phyloP scores from a whole-genome alignment of 1,140 invertebrate species.

The Branchinecta lynchi region DNA sequence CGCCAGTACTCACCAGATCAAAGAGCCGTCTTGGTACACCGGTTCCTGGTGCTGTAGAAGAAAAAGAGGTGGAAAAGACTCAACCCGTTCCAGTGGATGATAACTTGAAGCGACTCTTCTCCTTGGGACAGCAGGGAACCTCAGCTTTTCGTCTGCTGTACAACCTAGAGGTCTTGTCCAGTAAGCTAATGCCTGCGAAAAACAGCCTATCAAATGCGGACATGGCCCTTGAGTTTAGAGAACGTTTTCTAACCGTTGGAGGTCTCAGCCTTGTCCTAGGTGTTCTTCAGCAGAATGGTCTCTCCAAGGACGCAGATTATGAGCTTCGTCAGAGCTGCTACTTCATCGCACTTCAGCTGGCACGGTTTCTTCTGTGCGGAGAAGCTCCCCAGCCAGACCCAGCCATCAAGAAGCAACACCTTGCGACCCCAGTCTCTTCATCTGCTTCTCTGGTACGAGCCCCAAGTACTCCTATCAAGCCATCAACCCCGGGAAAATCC shows the following conservation, averaged over 20 bases:
- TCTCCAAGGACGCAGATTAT: conserved; percentile 36
- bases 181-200: conserved; percentile 36
- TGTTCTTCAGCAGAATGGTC: conserved; percentile 35
- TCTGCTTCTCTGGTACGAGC: conserved; percentile 11
- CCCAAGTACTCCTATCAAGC: conserved; percentile 15
- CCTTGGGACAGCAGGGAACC: conserved; percentile 31
- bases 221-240: conserved; percentile 33
- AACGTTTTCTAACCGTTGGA: conserved; percentile 34
- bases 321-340: conserved; percentile 37
- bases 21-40: background rate
- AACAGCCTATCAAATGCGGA: conserved; percentile 29
- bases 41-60: conserved; percentile 28
- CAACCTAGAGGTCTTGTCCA: conserved; percentile 38
- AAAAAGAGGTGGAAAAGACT: conserved; percentile 24
- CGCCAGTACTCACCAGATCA: background rate
- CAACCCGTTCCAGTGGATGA: conserved; percentile 27
- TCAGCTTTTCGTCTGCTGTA: conserved; percentile 38
- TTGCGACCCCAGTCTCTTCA: background rate
- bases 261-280: conserved; percentile 34
- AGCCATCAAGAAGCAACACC: background rate
- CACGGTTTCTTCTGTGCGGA: conserved; percentile 27
- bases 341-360: conserved; percentile 35
- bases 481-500: conserved; percentile 13
- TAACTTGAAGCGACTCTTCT: conserved; percentile 32
- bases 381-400: conserved; percentile 20